Evolutionary conservation across 2,888 invertebrate genomes (phyloP).

Genomic region (Digitonthophagus gazella): DNA sequence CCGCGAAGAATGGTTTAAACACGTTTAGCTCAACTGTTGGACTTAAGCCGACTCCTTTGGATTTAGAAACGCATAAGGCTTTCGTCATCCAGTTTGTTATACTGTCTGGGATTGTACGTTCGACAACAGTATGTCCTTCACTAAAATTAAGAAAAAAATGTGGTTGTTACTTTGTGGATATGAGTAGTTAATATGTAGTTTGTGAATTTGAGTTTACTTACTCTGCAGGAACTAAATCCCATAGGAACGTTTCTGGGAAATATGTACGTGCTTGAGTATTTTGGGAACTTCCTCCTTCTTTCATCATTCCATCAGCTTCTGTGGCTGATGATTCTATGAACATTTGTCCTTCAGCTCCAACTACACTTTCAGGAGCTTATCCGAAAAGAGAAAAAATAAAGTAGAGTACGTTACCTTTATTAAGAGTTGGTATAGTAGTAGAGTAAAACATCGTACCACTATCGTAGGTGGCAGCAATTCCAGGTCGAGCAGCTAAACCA

Average conservation of each 20-base stretch:
- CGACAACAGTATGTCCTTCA: conserved; percentile 47
- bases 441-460: neutral
- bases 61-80: conserved; percentile 56
- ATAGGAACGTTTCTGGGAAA: conserved; percentile 67
- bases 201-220: conserved; percentile 35
- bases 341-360: too few relatives aligned
- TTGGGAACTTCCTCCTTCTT: conserved; percentile 39
- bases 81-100: conserved; percentile 64
- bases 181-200: neutral
- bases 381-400: neutral
- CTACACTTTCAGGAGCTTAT: neutral
- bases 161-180: conserved; percentile 1
- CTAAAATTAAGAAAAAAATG: conserved; percentile 35
- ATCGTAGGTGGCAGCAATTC: too few relatives aligned
- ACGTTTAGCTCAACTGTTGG: conserved; percentile 47
- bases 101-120: conserved; percentile 56
- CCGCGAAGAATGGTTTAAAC: conserved; percentile 75
- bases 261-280: conserved; percentile 48
- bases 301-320: neutral
- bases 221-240: conserved; percentile 58
- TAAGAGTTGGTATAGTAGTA: neutral
- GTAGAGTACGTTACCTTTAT: neutral
- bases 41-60: conserved; percentile 45
- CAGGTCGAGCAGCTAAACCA: neutral
- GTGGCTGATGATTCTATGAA: neutral